Evolutionary conservation across 1,140 invertebrate species (phyloP).

Genomic region (Heliothis virescens): DNA sequence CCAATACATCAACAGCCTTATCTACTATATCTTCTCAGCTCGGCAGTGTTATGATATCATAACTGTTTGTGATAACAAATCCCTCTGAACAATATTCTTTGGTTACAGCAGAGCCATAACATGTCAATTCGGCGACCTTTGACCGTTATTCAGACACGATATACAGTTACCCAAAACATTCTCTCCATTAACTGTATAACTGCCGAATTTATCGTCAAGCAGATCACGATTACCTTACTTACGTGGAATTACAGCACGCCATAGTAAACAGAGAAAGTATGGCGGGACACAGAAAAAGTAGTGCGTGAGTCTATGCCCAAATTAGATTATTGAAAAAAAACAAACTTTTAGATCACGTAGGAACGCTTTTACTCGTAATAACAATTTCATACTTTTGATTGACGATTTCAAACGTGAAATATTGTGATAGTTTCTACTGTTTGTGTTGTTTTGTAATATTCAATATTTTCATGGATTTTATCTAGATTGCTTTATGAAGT

Average conservation of each 20-base stretch:
- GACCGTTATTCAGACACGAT: slow-evolving; percentile 19
- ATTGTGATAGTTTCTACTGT: slow-evolving; percentile 15
- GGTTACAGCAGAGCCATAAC: slow-evolving; percentile 24
- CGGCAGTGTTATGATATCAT: background rate
- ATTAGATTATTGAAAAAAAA: slow-evolving; percentile 18
- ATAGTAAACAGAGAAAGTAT: slow-evolving; percentile 63
- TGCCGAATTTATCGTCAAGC: slow-evolving; percentile 53
- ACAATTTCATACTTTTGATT: slow-evolving; percentile 32
- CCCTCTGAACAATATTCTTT: slow-evolving; percentile 1
- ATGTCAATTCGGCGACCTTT: slow-evolving; percentile 20
- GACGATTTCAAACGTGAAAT: slow-evolving; percentile 15
- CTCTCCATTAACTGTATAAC: slow-evolving; percentile 51
- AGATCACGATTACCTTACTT: slow-evolving; percentile 62
- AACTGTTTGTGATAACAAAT: slow-evolving; percentile 3
- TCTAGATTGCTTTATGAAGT: no score
- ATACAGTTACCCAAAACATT: slow-evolving; percentile 50
- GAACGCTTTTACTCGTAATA: slow-evolving; percentile 27
- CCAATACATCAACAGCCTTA: no score
- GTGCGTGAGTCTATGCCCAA: slow-evolving; percentile 39
- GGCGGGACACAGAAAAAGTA: slow-evolving; percentile 48
- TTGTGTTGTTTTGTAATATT: background rate
- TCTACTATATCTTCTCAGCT: background rate
- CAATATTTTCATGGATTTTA: background rate
- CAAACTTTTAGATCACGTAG: slow-evolving; percentile 4
- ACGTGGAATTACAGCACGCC: slow-evolving; percentile 62